Conservation (phyloP, 2,113 vertebrate species). For the Heliornis fulica region DNA sequence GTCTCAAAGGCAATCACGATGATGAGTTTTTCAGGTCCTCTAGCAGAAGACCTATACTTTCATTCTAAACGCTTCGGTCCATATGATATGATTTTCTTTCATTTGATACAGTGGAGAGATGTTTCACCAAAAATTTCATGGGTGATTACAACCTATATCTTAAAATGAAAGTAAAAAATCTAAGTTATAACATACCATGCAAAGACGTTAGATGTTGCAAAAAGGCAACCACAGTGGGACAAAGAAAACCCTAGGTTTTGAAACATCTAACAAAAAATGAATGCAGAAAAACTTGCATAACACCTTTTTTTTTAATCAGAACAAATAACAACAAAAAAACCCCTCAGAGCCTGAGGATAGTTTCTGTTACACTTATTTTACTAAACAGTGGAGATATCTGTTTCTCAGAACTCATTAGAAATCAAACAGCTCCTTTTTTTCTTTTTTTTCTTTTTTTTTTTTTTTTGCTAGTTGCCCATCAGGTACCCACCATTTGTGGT, state of each 20-base stretch:
- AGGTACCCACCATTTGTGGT: background rate
- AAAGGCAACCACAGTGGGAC: background rate
- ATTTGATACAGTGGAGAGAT: background rate
- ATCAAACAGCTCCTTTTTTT: background rate
- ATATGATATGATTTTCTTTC: background rate
- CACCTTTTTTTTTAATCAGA: background rate
- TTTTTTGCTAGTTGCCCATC: background rate
- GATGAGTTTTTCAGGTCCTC: background rate
- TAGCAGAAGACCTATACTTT: background rate
- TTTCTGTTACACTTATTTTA: background rate
- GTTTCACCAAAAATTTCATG: background rate
- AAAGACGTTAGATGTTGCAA: background rate
- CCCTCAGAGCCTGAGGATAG: background rate
- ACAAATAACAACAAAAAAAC: background rate
- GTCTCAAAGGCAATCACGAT: background rate
- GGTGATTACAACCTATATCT: background rate
- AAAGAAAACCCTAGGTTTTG: background rate
- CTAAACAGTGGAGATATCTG: background rate
- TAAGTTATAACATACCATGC: background rate
- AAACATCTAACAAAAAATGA: background rate
- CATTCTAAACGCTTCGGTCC: background rate
- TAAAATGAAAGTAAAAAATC: background rate
- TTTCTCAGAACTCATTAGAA: background rate
- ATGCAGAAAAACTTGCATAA: background rate
- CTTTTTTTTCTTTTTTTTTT: background rate